Conservation (phyloP, 2,888 invertebrate genomes). For the Cryptocephalus primarius region DNA sequence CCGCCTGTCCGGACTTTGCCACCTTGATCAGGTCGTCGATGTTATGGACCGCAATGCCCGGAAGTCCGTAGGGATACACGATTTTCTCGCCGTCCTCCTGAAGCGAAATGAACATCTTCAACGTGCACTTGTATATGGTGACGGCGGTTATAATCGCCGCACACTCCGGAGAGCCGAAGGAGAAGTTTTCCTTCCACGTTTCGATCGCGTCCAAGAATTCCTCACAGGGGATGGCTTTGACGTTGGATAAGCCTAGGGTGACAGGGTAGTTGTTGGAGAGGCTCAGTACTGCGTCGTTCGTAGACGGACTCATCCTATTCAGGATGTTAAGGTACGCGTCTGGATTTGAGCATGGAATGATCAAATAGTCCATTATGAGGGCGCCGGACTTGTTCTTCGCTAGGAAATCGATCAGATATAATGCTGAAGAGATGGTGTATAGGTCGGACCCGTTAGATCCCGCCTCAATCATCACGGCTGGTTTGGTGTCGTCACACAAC, state of each 20-base stretch:
- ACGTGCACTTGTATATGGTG: slow-evolving; percentile 6
- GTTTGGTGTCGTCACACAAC: background rate
- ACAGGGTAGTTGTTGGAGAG: slow-evolving; percentile 16
- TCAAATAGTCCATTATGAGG: slow-evolving; percentile 17
- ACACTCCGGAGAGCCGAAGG: slow-evolving; percentile 8
- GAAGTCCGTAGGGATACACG: slow-evolving; percentile 17
- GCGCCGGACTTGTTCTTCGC: slow-evolving; percentile 12
- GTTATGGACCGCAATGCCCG: slow-evolving; percentile 2
- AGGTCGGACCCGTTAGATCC: slow-evolving; percentile 17
- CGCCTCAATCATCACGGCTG: slow-evolving; percentile 16
- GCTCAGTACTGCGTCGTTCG: slow-evolving; percentile 1
- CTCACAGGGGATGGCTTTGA: slow-evolving; percentile 8
- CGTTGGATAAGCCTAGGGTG: slow-evolving; percentile 11
- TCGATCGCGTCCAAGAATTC: slow-evolving; percentile 13
- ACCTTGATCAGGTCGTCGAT: slow-evolving; percentile 11
- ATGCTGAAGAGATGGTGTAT: slow-evolving; percentile 17
- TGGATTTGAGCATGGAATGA: slow-evolving; percentile 23
- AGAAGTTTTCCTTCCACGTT: slow-evolving; percentile 16
- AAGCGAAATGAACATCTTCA: slow-evolving; percentile 16
- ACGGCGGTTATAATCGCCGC: slow-evolving; percentile 10
- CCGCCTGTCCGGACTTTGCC: slow-evolving; percentile 10
- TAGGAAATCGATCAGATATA: slow-evolving; percentile 19
- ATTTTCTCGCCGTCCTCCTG: slow-evolving; percentile 15
- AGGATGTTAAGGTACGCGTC: slow-evolving; percentile 18
- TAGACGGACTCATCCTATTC: background rate